Evolutionary conservation across 2,113 vertebrate species (phyloP).

Genomic region (Apteryx mantelli): DNA sequence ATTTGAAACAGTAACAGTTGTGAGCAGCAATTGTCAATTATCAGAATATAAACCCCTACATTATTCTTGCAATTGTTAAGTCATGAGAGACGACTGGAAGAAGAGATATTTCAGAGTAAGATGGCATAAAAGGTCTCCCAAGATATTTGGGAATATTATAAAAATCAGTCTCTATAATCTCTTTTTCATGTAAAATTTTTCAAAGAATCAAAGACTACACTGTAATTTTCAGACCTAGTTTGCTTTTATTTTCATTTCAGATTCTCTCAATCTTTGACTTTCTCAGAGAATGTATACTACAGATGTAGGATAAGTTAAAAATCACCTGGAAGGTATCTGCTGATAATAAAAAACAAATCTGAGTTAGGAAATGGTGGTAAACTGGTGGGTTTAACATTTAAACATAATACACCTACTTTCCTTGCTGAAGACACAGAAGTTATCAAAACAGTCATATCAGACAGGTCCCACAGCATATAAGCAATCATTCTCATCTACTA

Average conservation of each 20-base stretch:
- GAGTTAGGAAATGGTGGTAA: not conserved
- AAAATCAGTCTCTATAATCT: not conserved
- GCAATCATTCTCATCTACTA: not conserved
- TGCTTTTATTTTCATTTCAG: not conserved
- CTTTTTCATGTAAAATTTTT: not conserved
- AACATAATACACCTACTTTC: not conserved
- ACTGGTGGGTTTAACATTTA: not conserved
- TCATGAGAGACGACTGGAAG: not conserved
- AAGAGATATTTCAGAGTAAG: not conserved
- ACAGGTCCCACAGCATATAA: not conserved
- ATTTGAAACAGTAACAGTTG: rapidly evolving
- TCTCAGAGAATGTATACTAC: not conserved
- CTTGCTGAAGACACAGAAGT: not conserved
- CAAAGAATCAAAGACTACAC: not conserved
- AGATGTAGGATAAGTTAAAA: not conserved
- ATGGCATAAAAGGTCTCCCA: not conserved
- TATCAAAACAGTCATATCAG: not conserved
- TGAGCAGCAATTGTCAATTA: not conserved
- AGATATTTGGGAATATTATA: not conserved
- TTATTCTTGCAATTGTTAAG: not conserved
- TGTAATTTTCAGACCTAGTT: not conserved
- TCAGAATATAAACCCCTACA: not conserved
- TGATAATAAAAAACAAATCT: not conserved
- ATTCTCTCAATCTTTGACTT: not conserved
- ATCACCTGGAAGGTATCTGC: not conserved